Evolutionary conservation across 2,797 vertebrate genomes (phyloP).

Genomic region (Gallinago solitaria): DNA sequence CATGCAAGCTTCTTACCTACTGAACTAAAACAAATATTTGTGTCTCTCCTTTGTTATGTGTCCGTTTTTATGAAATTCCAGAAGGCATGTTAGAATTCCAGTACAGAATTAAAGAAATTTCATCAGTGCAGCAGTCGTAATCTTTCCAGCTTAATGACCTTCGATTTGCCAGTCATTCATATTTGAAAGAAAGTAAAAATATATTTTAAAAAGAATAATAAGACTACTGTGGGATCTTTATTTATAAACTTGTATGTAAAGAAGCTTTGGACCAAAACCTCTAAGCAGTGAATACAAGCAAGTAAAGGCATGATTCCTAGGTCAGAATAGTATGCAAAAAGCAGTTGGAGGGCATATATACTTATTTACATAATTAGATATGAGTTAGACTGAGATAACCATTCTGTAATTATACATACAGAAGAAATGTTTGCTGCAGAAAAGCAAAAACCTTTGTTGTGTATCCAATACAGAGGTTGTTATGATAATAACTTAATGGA

Average conservation of each 20-base stretch:
- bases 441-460: neutral
- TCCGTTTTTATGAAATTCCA: neutral
- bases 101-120: neutral
- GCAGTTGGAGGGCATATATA: neutral
- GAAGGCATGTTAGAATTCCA: neutral
- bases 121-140: neutral
- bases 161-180: neutral
- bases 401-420: conserved; percentile 1
- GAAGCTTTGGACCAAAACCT: neutral
- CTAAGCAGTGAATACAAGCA: neutral
- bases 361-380: conserved; percentile 57
- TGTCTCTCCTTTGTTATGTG: neutral
- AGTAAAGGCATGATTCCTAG: conserved; percentile 29
- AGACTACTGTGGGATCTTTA: neutral
- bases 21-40: neutral
- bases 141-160: neutral
- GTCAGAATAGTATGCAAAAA: neutral
- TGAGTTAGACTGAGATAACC: conserved; percentile 34
- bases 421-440: conserved; percentile 14
- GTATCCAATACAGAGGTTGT: neutral
- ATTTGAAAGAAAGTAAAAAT: neutral
- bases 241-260: neutral
- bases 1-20: neutral
- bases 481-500: neutral
- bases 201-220: neutral